phyloP scores from a whole-genome alignment of 2,888 invertebrate species.

The Teleogryllus oceanicus region DNA sequence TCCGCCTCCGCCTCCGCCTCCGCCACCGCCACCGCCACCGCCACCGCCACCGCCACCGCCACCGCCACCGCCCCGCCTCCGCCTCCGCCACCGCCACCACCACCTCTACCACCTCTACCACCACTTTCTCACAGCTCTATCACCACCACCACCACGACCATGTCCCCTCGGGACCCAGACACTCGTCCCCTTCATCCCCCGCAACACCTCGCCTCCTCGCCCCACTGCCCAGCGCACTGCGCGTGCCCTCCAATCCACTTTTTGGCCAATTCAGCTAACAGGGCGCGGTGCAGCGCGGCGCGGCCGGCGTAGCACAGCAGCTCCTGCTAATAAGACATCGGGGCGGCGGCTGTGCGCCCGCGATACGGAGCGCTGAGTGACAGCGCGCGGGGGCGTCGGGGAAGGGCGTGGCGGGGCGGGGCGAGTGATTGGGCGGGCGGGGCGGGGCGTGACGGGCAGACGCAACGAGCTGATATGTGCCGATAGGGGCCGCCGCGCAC shows the following conservation, averaged over 20 bases:
- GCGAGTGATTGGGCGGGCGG: not conserved
- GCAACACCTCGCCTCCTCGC: no score
- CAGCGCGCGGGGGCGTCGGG: not conserved
- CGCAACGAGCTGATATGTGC: constrained; percentile 18
- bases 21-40: no score
- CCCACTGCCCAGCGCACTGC: no score
- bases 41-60: no score
- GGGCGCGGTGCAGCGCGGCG: not conserved
- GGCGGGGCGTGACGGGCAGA: constrained; percentile 8
- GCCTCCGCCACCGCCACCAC: no score
- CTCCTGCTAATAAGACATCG: constrained; percentile 9
- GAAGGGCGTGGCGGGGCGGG: not conserved
- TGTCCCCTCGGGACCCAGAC: no score
- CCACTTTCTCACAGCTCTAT: no score
- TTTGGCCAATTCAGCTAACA: not conserved
- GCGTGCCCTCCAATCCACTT: not conserved
- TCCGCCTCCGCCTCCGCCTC: no score
- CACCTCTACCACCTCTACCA: no score
- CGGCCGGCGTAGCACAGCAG: not conserved
- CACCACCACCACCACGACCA: no score
- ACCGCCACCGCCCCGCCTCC: no score
- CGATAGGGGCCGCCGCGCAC: not conserved
- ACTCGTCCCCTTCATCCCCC: no score
- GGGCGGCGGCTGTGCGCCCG: not conserved
- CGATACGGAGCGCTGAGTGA: not conserved